Base-by-base conservation (phyloP, 2,888 invertebrate genomes). In the Sphaeridia pumilis region DNA sequence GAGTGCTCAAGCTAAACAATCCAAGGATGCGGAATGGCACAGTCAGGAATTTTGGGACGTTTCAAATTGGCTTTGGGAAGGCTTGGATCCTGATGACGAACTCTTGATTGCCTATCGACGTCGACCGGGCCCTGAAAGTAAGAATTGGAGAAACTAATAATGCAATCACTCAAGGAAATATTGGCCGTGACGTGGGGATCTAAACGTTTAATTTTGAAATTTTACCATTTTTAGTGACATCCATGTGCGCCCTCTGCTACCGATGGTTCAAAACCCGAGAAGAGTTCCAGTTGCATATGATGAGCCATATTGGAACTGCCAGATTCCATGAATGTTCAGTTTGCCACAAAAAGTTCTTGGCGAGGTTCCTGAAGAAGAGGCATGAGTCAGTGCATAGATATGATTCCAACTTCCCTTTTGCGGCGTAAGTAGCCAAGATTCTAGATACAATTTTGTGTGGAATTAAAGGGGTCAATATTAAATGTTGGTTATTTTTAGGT, bases 201-300 rank as follows among this genome's bases (percentile, higher is more conserved):
- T n/a, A n/a, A n/a, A n/a, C n/a, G n/a, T n/a, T n/a, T n/a, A n/a
- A n/a, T n/a, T n/a, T n/a, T n/a, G n/a, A n/a, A n/a, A n/a, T n/a
- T n/a, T n/a, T n/a, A n/a, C n/a, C n/a, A n/a, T n/a, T n/a, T 43
- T 20, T 24, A 63, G 63, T 57, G 55, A 58, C 59, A 3, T 47
- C 46, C 2, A 59, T 65, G 54, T 65, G 65, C 41, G 55, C 58
- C 26, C 52, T 65, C 4, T 65, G 65, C 35, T 65, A 65, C 41
- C 44, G 53, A 3, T 63, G 63, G 63, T 57, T 57, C 41, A 52
- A 50, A 4, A 43, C 49, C 2, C 41, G 49, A 14, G 36, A 53
- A 7, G 58, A 59, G n/a, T 46, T 65, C 7, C 46, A 56, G 1
- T 28, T 48, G 20, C 65, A 65, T 46, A 54, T 62, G 36, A 44